A percentile compares a stretch with the other conserved stretches of the same genome.
Conservation (phyloP, 2,888 invertebrate species). For the Morpho helenor region DNA sequence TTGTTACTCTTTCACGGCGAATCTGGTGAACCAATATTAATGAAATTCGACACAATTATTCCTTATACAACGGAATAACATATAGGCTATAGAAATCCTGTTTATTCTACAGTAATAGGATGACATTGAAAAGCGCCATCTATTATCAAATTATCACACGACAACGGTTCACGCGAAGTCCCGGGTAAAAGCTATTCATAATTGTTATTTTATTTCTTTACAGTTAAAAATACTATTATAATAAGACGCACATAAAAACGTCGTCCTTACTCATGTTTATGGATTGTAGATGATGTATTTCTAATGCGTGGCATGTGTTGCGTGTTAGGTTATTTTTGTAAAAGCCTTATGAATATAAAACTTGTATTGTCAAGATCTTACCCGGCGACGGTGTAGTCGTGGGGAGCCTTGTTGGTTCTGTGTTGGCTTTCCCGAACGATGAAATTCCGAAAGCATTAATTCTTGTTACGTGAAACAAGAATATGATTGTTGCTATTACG, state of each 20-base stretch:
- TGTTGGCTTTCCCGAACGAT: slow-evolving; percentile 66
- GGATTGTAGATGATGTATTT: slow-evolving; percentile 9
- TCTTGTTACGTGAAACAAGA: slow-evolving; percentile 34
- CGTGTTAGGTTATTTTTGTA: slow-evolving; percentile 14
- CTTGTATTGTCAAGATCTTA: slow-evolving; percentile 51
- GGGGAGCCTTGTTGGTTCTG: slow-evolving; percentile 60
- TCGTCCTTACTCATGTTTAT: neutral
- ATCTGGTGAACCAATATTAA: too few species aligned
- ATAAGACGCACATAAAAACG: neutral
- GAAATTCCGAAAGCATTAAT: slow-evolving; percentile 58
- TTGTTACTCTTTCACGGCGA: too few species aligned
- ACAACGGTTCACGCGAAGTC: too few species aligned
- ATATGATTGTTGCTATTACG: slow-evolving; percentile 35
- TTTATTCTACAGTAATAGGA: too few species aligned
- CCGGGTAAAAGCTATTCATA: too few species aligned
- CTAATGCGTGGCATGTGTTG: slow-evolving; percentile 11
- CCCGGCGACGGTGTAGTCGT: slow-evolving; percentile 60
- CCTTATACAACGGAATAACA: too few species aligned
- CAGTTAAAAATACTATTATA: too few species aligned
- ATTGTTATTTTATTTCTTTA: too few species aligned
- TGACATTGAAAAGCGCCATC: too few species aligned
- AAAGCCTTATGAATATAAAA: slow-evolving; percentile 24
- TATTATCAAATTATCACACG: too few species aligned
- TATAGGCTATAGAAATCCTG: too few species aligned
- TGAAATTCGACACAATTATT: too few species aligned